Evolutionary conservation across 30 jellyfish, hydroid and myxozoan species (phyloP), one percentile per base, ranked within the genome.

Genomic region (Turritopsis rubra): DNA sequence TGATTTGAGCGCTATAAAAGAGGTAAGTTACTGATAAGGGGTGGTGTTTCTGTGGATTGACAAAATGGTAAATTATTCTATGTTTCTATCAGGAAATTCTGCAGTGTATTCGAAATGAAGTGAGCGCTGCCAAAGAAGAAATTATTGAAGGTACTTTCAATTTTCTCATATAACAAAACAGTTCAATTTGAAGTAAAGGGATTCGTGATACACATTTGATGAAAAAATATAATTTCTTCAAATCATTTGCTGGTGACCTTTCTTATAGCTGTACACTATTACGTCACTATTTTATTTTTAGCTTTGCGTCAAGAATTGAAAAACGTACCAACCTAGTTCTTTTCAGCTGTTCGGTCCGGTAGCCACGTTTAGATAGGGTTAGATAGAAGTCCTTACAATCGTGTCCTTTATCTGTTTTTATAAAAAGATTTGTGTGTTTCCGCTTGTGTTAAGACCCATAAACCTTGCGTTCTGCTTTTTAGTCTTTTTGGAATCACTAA

Each of bases 71-170:
- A 74, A 74, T 7, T 18, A 1, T 21, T 21, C n/a, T 75, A 16
- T 75, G 27, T 28, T 28, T 8, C 0, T 41, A 8, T 1, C 29
- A 91, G 97, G 97, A 91, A 71, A 68, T 91, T 52, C 52, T 91
- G 71, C 84, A 78, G 25, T 75, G 95, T 16, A 52, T 91, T 72
- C 73, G 92, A 74, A 82, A 54, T 18, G 97, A 91, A 75, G 68
- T 91, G 5, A 52, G 65, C 16, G 91, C 96, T 7, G 93, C 91
- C 24, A 91, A 91, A 76, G 88, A 87, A 28, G 97, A 91, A 80
- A 86, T 91, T 18, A 53, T 91, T 17, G 92, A 86, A 83, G 96
- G 97, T 87, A 31, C 0, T 8, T 41, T 41, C 5, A 41, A 13
- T 3, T 41, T 41, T 5, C 13, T 3, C 60, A 5, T 41, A 41